These are phyloP conservation scores for Damaliscus lunatus DNA, from an alignment of 2,113 vertebrate species.

Conservation along the genomic window DNA sequence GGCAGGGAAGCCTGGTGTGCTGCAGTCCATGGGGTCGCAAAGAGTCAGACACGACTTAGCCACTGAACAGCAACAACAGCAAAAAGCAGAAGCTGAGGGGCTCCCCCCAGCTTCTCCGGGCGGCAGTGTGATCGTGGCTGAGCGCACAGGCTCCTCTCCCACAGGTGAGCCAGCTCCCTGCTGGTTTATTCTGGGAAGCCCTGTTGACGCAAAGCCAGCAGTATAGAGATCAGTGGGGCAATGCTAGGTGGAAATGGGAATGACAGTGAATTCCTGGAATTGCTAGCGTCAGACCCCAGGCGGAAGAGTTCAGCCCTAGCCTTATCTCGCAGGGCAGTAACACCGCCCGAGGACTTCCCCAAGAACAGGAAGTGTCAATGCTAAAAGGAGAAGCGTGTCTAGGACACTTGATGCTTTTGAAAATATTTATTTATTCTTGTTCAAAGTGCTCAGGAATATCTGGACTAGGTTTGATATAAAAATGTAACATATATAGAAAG, in stretches of 20 bases:
- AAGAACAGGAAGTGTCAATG: too few species aligned
- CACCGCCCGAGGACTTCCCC: neutral
- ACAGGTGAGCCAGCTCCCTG: neutral
- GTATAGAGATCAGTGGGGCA: neutral
- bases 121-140: neutral
- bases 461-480: neutral
- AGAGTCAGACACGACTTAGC: rapidly evolving
- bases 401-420: rapidly evolving
- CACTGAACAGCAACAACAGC: neutral
- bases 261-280: neutral
- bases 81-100: neutral
- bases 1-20: neutral
- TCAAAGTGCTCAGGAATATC: neutral
- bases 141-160: neutral
- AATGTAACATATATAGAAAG: neutral
- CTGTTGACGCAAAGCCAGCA: neutral
- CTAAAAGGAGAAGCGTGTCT: rapidly evolving
- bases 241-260: neutral
- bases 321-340: neutral
- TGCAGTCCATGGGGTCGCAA: neutral
- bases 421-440: neutral
- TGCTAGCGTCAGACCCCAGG: neutral
- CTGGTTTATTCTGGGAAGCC: neutral
- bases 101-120: neutral
- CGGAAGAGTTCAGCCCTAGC: neutral